These are phyloP conservation scores for Enteromius radiatus DNA, from an alignment of 2,797 vertebrate species.

Conservation along the genomic window DNA sequence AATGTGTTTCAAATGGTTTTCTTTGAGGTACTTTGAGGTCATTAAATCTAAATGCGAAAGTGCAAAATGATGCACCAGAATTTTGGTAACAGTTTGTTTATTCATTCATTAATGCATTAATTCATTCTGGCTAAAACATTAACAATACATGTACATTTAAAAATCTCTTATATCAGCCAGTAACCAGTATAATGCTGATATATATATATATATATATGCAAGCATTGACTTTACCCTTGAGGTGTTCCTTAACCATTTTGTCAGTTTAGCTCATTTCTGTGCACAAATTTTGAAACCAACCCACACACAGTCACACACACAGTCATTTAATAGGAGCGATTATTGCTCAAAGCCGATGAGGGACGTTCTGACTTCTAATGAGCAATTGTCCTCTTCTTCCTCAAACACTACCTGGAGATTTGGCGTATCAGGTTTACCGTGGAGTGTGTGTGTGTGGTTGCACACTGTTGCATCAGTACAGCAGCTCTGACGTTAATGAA, in stretches of 20 bases:
- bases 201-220: too few relatives aligned
- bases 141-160: not conserved
- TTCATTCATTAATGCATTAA: too few relatives aligned
- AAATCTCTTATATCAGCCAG: not conserved
- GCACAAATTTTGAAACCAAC: not conserved
- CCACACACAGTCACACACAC: not conserved
- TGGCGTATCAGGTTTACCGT: not conserved
- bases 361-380: not conserved
- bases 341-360: not conserved
- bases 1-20: too few relatives aligned
- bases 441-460: not conserved
- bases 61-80: not conserved
- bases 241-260: not conserved
- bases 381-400: not conserved
- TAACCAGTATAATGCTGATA: not conserved
- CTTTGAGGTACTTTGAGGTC: too few relatives aligned
- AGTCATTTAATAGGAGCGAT: not conserved
- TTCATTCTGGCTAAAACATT: not conserved
- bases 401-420: not conserved
- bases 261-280: not conserved
- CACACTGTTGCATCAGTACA: constrained; percentile 26
- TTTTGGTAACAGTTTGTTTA: not conserved
- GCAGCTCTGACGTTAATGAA: not conserved
- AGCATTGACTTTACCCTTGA: not conserved
- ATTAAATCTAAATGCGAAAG: not conserved